Conservation (phyloP, 2,888 invertebrate species). For the Lissonota sp. region DNA sequence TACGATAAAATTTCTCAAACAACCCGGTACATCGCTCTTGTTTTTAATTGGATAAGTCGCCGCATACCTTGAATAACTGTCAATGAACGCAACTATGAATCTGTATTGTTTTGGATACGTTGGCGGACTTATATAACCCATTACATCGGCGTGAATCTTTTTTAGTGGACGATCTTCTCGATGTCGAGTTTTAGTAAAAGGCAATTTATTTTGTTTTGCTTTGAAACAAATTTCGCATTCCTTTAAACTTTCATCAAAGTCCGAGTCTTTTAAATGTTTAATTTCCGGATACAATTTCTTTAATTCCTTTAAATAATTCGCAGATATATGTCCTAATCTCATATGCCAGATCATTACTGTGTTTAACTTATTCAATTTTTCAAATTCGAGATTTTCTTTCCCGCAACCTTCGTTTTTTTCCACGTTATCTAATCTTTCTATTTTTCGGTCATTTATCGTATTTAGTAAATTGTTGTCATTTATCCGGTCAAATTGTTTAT, state of each 20-base stretch:
- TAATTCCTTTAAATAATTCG: no score
- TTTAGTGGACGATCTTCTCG: neutral
- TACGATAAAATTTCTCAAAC: no score
- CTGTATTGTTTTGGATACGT: conserved; percentile 3
- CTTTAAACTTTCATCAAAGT: neutral
- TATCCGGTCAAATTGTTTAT: no score
- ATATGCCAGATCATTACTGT: neutral
- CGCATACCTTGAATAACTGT: conserved; percentile 10
- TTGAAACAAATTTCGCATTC: conserved; percentile 53
- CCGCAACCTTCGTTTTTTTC: no score
- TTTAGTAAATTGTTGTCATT: no score
- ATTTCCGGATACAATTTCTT: no score
- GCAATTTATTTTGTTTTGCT: conserved; percentile 39
- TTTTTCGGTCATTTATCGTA: no score
- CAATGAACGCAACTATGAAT: conserved; percentile 19
- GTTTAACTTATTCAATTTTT: no score
- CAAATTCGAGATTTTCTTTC: no score
- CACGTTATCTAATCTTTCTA: no score
- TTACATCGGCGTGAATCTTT: conserved; percentile 4
- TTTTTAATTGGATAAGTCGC: conserved; percentile 13
- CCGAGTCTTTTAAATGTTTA: neutral
- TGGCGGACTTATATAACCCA: neutral
- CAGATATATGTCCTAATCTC: no score
- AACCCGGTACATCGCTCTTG: neutral
- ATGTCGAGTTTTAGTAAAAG: conserved; percentile 21